These are phyloP conservation scores for Melanotaenia pygmaea DNA, from an alignment of 2,797 vertebrate species.

Conservation along the genomic window DNA sequence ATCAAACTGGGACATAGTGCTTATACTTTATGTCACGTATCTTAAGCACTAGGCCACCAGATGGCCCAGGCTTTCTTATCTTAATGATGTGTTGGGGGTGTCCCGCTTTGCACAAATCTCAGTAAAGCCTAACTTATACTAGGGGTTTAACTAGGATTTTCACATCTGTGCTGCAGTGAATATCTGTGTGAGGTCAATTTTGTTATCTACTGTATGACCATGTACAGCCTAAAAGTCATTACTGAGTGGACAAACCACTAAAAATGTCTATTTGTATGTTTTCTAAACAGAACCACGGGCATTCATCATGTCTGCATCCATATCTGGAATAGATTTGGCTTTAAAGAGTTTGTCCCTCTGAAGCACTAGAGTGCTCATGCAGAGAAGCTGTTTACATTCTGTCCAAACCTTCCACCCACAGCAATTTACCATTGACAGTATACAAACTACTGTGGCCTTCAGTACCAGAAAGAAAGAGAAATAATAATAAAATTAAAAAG, in stretches of 20 bases:
- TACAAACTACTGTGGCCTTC: not conserved
- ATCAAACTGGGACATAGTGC: conserved; percentile 27
- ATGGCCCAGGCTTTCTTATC: conserved; percentile 35
- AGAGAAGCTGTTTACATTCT: conserved; percentile 8
- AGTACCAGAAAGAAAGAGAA: not conserved
- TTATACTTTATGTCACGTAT: conserved; percentile 40
- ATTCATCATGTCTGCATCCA: not conserved
- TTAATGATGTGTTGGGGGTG: conserved; percentile 49
- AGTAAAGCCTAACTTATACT: conserved; percentile 30
- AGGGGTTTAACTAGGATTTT: conserved; percentile 19
- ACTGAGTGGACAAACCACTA: conserved; percentile 17
- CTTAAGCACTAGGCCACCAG: conserved; percentile 40
- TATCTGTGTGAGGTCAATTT: conserved; percentile 15
- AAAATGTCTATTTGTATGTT: conserved; percentile 8
- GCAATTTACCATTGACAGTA: not conserved
- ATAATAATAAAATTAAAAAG: not conserved
- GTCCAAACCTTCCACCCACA: conserved; percentile 1
- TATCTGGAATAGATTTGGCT: conserved; percentile 11
- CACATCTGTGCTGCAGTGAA: conserved; percentile 9
- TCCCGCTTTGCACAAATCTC: conserved; percentile 39
- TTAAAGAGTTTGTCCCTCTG: not conserved
- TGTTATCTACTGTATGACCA: conserved; percentile 20
- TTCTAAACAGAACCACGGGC: conserved; percentile 9
- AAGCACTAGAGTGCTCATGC: not conserved
- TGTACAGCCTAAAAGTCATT: not conserved